These are phyloP conservation scores for Dendrolimus pini DNA, from an alignment of 2,888 invertebrate genomes.

Conservation along the genomic window DNA sequence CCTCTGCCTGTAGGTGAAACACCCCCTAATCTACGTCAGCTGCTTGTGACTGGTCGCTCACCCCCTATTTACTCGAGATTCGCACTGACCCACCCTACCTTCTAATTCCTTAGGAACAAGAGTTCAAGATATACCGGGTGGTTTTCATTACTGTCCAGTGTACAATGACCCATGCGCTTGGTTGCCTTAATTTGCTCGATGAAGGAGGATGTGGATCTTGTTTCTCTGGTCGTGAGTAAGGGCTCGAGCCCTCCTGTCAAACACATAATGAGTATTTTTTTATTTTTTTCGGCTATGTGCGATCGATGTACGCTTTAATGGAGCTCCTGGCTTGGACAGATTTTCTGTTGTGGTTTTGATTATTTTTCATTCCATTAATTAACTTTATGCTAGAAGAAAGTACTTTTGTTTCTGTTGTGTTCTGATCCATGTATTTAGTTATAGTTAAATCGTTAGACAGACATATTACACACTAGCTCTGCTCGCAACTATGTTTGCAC, in stretches of 20 bases:
- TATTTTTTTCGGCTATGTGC: constrained; percentile 32
- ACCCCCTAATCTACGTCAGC: constrained; percentile 72
- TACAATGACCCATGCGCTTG: constrained; percentile 6
- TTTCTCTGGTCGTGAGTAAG: constrained; percentile 26
- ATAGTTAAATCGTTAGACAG: too few species aligned
- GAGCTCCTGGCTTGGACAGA: not conserved
- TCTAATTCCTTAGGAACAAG: constrained; percentile 17
- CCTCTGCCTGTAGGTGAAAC: constrained; percentile 62
- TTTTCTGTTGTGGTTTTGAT: not conserved
- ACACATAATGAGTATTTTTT: constrained; percentile 58
- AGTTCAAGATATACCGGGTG: constrained; percentile 40
- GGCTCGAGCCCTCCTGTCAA: constrained; percentile 48
- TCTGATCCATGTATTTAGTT: too few species aligned
- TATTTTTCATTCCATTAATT: not conserved
- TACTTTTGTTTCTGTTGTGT: too few species aligned
- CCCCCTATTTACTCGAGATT: constrained; percentile 27
- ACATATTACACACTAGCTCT: too few species aligned
- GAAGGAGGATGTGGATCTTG: constrained; percentile 23
- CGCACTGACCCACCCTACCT: constrained; percentile 33
- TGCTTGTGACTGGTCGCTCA: constrained; percentile 66
- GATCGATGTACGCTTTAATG: not conserved
- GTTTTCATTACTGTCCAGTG: not conserved
- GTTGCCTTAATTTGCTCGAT: constrained; percentile 10
- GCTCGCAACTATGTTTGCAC: too few species aligned
- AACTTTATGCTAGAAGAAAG: not conserved